Percentiles rank a stretch among this genome's conserved stretches.
Evolutionary conservation across 2,888 invertebrate genomes (phyloP).

Genomic region (Aphodius sticticus): DNA sequence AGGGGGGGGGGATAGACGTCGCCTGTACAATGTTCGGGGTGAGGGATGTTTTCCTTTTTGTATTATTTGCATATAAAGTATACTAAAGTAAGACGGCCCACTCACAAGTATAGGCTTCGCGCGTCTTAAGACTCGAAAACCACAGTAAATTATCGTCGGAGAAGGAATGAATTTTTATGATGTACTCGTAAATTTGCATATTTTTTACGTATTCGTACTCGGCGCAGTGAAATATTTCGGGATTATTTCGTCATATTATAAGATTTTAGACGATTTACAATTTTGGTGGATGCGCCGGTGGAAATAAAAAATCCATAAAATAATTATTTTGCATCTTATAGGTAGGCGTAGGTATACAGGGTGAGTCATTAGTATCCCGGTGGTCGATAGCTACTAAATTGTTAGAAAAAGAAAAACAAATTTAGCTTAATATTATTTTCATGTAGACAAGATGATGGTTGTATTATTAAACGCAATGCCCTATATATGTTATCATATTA

Average conservation of each 20-base stretch:
- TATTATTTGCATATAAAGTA: constrained; percentile 22
- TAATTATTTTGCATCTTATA: too few relatives aligned
- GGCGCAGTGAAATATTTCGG: not conserved
- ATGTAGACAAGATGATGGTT: too few relatives aligned
- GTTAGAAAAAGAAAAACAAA: too few relatives aligned
- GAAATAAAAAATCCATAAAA: too few relatives aligned
- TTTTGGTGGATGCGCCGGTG: too few relatives aligned
- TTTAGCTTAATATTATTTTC: too few relatives aligned
- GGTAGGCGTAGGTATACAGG: too few relatives aligned
- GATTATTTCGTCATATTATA: not conserved
- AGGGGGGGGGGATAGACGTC: not conserved
- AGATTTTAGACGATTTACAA: too few relatives aligned
- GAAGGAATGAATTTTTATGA: constrained; percentile 13
- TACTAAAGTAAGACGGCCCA: constrained; percentile 8
- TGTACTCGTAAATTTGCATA: not conserved
- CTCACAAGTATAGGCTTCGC: constrained; percentile 9
- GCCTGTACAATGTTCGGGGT: not conserved
- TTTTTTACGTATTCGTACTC: not conserved
- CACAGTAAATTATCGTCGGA: constrained; percentile 15
- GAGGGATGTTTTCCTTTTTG: constrained; percentile 19
- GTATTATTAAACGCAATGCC: too few relatives aligned
- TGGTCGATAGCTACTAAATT: too few relatives aligned
- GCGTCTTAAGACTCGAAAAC: constrained; percentile 8
- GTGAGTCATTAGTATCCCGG: too few relatives aligned
- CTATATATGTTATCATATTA: too few relatives aligned